phyloP scores from a whole-genome alignment of 1,140 invertebrate species.

The Archivesica marissinica region DNA sequence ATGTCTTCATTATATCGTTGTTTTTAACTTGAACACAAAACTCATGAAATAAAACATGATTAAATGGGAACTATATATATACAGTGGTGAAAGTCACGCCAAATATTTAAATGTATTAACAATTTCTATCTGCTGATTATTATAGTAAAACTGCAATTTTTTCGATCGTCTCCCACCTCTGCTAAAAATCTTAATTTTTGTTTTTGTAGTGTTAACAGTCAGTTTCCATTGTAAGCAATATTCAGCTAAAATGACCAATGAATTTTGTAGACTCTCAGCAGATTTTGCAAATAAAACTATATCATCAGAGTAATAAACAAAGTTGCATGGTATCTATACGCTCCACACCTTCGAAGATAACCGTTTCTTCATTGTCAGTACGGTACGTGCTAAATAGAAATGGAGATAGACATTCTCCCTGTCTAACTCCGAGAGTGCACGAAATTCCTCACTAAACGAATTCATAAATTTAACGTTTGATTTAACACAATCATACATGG shows the following conservation, averaged over 20 bases:
- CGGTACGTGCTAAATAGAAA: conserved; percentile 38
- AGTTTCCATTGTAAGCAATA: background rate
- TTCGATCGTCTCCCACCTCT: background rate
- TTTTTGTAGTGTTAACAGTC: background rate
- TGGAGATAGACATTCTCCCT: conserved; percentile 47
- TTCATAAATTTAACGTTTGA: conserved; percentile 3
- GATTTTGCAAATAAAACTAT: conserved; percentile 5
- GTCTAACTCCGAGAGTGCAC: conserved; percentile 21
- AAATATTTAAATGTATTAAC: background rate
- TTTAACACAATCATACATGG: too few relatives aligned
- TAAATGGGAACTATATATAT: too few relatives aligned
- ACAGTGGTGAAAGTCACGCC: background rate
- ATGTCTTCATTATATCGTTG: too few relatives aligned
- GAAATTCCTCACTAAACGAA: background rate
- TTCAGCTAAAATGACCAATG: background rate
- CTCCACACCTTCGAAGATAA: background rate
- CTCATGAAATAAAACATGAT: too few relatives aligned
- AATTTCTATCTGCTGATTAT: background rate
- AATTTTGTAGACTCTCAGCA: background rate
- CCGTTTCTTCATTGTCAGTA: conserved; percentile 8
- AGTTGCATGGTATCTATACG: background rate
- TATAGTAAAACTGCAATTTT: background rate
- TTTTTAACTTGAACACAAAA: too few relatives aligned
- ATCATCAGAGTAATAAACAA: conserved; percentile 21
- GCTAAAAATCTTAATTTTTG: conserved; percentile 16